Conservation (phyloP, 2,113 vertebrate species). For the Atrichornis clamosus region DNA sequence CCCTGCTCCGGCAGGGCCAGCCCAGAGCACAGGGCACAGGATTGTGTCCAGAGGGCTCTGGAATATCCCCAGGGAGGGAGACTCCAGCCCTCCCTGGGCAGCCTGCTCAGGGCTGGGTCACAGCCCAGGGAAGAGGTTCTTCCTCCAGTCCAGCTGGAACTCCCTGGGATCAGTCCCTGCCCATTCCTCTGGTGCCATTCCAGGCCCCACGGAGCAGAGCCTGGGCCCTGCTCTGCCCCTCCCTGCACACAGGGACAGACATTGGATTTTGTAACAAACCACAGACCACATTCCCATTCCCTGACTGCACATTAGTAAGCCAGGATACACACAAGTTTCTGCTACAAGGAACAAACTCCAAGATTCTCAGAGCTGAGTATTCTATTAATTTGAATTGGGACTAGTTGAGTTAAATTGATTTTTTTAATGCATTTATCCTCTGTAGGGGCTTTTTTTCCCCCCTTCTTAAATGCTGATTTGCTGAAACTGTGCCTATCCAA, state of each 20-base stretch:
- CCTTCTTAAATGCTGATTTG: slow-evolving; percentile 41
- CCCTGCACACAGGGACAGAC: not conserved
- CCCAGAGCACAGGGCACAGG: not conserved
- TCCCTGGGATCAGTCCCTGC: not conserved
- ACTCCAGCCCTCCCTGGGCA: not conserved
- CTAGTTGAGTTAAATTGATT: slow-evolving; percentile 53
- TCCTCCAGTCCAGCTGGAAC: not conserved
- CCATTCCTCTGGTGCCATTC: not conserved
- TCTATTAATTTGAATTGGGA: slow-evolving; percentile 26
- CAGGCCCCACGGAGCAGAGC: not conserved
- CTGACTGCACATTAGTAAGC: not conserved
- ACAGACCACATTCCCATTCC: not conserved
- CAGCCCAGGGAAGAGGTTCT: not conserved
- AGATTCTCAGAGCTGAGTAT: not conserved
- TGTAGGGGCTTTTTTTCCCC: not conserved
- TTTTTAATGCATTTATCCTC: slow-evolving; percentile 43
- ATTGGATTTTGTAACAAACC: not conserved
- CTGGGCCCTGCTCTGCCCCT: not conserved
- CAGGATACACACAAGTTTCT: not conserved
- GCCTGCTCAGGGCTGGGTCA: not conserved
- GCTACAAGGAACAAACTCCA: not conserved
- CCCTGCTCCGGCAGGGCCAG: not conserved
- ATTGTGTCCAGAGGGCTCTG: not conserved
- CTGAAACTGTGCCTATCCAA: slow-evolving; percentile 54
- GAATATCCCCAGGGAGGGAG: not conserved